These are phyloP conservation scores for Zalophus californianus DNA, from an alignment of 2,797 vertebrate species.

Conservation along the genomic window DNA sequence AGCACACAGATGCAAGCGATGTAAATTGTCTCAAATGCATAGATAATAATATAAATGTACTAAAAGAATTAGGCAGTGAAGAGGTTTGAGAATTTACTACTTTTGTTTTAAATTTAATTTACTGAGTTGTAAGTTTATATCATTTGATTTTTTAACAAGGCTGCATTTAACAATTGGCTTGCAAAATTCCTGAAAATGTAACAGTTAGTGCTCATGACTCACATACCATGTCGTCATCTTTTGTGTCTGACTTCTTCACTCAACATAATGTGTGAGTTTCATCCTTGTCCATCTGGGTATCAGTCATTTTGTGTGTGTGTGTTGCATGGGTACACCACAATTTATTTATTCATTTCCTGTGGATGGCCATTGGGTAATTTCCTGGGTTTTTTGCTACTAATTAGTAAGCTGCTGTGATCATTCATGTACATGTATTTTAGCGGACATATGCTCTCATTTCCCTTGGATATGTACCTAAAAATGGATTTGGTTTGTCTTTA, in stretches of 20 bases:
- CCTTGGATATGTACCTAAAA: neutral
- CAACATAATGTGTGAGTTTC: neutral
- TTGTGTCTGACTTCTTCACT: neutral
- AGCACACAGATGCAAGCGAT: too few species aligned
- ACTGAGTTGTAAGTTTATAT: neutral
- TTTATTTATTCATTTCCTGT: neutral
- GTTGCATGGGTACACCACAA: neutral
- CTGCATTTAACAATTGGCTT: neutral
- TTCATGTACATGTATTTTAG: neutral
- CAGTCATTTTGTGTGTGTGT: neutral
- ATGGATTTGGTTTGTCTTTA: neutral
- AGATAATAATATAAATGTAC: neutral
- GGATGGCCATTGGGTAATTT: neutral
- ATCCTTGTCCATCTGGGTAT: neutral
- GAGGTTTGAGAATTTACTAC: neutral
- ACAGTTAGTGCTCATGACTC: neutral
- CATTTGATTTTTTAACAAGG: slow-evolving; percentile 7
- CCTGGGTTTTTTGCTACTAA: neutral
- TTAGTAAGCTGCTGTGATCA: neutral
- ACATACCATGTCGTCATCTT: accelerated
- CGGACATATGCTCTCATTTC: neutral
- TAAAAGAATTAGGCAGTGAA: neutral
- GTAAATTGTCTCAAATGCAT: neutral
- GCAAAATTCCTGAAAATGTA: neutral
- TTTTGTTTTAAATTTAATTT: slow-evolving; percentile 13